Conservation (phyloP, 2,797 vertebrate genomes). For the Yasuhikotakia modesta region DNA sequence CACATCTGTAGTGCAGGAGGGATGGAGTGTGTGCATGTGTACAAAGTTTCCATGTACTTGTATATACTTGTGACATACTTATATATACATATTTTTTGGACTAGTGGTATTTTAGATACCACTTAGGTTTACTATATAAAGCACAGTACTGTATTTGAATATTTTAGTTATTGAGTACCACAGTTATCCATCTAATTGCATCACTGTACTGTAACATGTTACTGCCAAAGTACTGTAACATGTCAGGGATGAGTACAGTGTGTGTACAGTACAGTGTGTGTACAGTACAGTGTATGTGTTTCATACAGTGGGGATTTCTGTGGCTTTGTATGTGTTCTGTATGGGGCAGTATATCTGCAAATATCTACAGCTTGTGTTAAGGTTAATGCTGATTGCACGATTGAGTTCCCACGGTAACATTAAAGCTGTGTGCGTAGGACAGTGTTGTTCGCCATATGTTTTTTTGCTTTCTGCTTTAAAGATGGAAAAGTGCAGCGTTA, state of each 20-base stretch:
- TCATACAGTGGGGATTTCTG: background rate
- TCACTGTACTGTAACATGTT: background rate
- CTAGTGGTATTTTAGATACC: too few relatives aligned
- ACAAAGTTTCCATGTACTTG: background rate
- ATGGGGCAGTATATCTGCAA: background rate
- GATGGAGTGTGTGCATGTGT: background rate
- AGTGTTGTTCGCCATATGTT: slow-evolving; percentile 42
- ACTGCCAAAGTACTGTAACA: background rate
- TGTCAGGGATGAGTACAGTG: background rate
- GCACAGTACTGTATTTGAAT: background rate
- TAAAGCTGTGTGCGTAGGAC: slow-evolving; percentile 36
- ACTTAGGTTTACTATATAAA: too few relatives aligned
- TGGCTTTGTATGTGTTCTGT: background rate
- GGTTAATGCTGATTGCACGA: background rate
- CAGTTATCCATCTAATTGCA: background rate
- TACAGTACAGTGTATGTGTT: background rate
- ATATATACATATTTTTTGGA: too few relatives aligned
- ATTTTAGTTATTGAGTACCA: background rate
- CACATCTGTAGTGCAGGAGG: background rate
- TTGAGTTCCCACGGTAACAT: slow-evolving; percentile 58
- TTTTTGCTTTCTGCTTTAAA: slow-evolving; percentile 53
- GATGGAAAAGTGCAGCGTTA: slow-evolving; percentile 52
- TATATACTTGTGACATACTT: background rate
- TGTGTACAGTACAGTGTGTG: too few relatives aligned
- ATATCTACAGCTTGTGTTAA: background rate